Evolutionary conservation across 2,797 vertebrate genomes (phyloP), one percentile per base, ranked within the genome.

Genomic region (Scleropages formosus): DNA sequence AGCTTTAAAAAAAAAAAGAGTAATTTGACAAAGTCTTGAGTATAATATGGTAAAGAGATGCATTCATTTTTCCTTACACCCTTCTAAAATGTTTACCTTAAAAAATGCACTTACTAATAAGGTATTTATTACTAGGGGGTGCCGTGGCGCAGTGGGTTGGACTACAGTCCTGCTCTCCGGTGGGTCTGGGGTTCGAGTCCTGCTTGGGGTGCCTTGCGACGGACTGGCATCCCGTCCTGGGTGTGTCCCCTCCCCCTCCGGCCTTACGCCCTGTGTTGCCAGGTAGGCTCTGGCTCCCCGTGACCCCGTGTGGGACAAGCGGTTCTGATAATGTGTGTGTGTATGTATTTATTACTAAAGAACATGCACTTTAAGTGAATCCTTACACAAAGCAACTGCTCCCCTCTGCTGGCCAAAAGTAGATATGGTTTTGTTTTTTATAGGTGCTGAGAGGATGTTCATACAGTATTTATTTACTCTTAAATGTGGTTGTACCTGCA

Each of bases 401-500:
- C 69, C 69, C 69, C 27, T 58, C 69, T 71, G 58, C 24, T 71
- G 69, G 51, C 53, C 31, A 71, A 71, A 53, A 59, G n/a, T 12
- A 56, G 31, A 6, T 2, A 39, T 39, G 31, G 6, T 39, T n/a
- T 22, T 56, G 51, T 24, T 39, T 20, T 24, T 59, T 27, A 58
- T 18, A 10, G 53, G 49, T 31, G 58, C 26, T 47, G 27, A 49
- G 67, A 67, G 18, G 7, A 46, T 7, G 20, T 69, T 69, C 53
- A 39, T 39, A n/a, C n/a, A n/a, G n/a, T n/a, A 39, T 39, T 39
- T 2, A 39, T 39, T 39, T 39, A 31, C 2, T 39, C 2, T 39
- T 39, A 39, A 39, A n/a, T n/a, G n/a, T 39, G 31, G 39, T 31
- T 58, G 46, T 26, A 93, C 93, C 90, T 85, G 66, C 0, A 0